Conservation (phyloP, 1,140 invertebrate genomes). For the Bombus picipes region DNA sequence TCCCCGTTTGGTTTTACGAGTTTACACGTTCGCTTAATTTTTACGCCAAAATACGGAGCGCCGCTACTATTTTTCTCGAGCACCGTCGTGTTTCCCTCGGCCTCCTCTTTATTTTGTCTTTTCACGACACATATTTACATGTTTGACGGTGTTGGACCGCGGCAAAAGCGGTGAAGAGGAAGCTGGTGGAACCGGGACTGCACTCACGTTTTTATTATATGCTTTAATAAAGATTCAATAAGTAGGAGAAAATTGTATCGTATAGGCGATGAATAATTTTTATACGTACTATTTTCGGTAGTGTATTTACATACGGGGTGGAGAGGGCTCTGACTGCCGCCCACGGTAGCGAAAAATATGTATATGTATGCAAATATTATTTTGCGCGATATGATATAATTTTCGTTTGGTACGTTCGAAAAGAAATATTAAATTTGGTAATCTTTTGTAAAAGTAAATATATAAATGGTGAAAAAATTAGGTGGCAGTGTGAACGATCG, state of each 20-base stretch:
- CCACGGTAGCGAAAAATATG: slow-evolving; percentile 52
- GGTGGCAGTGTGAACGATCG: slow-evolving; percentile 6
- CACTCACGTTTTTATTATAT: slow-evolving; percentile 43
- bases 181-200: slow-evolving; percentile 22
- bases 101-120: neutral
- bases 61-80: slow-evolving; percentile 31
- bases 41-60: slow-evolving; percentile 59
- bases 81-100: slow-evolving; percentile 17
- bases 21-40: slow-evolving; percentile 45
- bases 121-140: slow-evolving; percentile 52
- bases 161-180: slow-evolving; percentile 20
- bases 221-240: slow-evolving; percentile 64
- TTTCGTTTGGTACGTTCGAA: too few relatives aligned
- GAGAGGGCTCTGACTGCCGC: slow-evolving; percentile 17
- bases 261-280: slow-evolving; percentile 69
- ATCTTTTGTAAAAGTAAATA: neutral
- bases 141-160: neutral
- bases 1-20: slow-evolving; percentile 45
- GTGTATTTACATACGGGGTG: slow-evolving; percentile 59
- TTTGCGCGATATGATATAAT: neutral
- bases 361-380: neutral
- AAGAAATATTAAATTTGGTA: neutral
- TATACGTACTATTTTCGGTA: slow-evolving; percentile 32
- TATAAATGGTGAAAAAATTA: neutral
- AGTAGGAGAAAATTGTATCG: slow-evolving; percentile 68